Base-by-base conservation (phyloP, 2,888 invertebrate species). In the Tineola bisselliella region DNA sequence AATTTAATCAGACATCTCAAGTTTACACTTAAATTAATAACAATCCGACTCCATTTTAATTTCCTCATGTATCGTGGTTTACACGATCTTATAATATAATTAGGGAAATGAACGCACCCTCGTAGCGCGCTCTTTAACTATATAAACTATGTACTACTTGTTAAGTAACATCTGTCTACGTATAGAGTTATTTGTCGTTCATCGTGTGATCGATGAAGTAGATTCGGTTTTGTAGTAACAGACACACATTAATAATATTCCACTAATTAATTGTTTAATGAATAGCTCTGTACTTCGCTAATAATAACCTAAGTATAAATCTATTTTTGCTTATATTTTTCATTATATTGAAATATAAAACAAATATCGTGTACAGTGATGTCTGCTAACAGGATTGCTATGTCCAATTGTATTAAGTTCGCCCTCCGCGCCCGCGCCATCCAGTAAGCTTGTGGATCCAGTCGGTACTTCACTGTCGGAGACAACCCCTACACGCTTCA, bases 371-470 rank as follows among this genome's bases (percentile, higher is more conserved):
- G 44, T 18, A 18, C 59, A 19, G 44, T 59, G 44, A 44, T 19
- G 59, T 38, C 59, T 59, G 43, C 44, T 25, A 19, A 8, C 59
- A 44, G 59, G 59, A 59, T 59, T 59, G 61, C 52, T 54, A 38
- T 52, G 61, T 61, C 61, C 61, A 52, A 61, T 61, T 61, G 61
- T 31, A 61, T 61, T 61, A 61, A 15, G 52, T 33, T 48, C 44
- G 59, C 44, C 30, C 60, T 30, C 30, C 60, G 60, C 60, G 60
- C 44, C 59, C 60, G 60, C 48, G 30, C 44, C 44, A 17, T 17
- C 10, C 44, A 44, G 44, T 19, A 17, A 38, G 38, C 38, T 59
- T 11, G 13, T 15, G 13, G 59, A 43, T 38, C 59, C 15, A 58
- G 58, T 17, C 54, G 17, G 54, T 25, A 54, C 54, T 54, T 54